Conservation (phyloP, 2,113 vertebrate species). For the Saccopteryx bilineata region DNA sequence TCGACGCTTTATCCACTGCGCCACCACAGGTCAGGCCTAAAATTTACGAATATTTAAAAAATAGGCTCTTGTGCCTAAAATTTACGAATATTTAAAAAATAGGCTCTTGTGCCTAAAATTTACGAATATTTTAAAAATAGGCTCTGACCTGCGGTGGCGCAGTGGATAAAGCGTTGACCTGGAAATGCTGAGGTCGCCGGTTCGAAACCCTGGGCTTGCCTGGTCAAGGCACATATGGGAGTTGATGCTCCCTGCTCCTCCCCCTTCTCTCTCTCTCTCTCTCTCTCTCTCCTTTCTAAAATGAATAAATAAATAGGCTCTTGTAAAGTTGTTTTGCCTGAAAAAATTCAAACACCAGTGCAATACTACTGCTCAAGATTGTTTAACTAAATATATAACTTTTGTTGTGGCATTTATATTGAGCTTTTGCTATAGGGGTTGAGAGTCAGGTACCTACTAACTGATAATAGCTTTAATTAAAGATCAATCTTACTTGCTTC, state of each 20-base stretch:
- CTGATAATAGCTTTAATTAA: conserved; percentile 29
- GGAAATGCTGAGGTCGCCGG: too few species aligned
- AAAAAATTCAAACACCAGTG: neutral
- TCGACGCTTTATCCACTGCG: too few species aligned
- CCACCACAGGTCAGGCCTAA: neutral
- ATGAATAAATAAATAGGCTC: neutral
- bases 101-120: too few species aligned
- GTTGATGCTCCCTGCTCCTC: too few species aligned
- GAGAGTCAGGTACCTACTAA: neutral
- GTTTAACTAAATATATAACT: conserved; percentile 15
- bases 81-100: too few species aligned
- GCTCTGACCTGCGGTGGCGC: too few species aligned
- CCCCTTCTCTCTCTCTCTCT: too few species aligned
- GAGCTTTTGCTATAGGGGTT: neutral
- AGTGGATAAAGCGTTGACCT: too few species aligned
- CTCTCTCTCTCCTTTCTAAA: too few species aligned
- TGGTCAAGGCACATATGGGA: too few species aligned
- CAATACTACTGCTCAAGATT: neutral
- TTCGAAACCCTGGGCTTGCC: too few species aligned
- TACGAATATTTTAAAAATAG: too few species aligned
- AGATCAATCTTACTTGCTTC: conserved; percentile 93
- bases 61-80: neutral
- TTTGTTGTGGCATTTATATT: neutral
- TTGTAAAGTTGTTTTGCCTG: neutral
- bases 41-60: conserved; percentile 23